Evolutionary conservation across 1,140 invertebrate species (phyloP).

Genomic region (Sitophilus oryzae): DNA sequence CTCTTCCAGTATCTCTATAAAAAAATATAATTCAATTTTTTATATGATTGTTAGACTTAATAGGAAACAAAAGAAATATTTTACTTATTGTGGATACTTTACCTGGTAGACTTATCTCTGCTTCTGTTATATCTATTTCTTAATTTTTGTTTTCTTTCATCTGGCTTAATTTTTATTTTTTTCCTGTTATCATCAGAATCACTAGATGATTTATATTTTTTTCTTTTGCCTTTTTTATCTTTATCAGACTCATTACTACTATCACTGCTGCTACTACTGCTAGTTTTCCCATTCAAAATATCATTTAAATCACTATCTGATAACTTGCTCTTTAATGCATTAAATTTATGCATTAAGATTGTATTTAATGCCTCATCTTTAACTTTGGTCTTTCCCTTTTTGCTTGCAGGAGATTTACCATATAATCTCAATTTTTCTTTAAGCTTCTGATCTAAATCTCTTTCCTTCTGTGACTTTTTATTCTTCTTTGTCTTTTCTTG

Average conservation of each 20-base stretch:
- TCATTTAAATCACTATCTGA: slow-evolving; percentile 49
- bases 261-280: too few species aligned
- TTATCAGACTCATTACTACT: slow-evolving; percentile 34
- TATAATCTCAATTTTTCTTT: slow-evolving; percentile 43
- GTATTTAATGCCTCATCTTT: slow-evolving; percentile 48
- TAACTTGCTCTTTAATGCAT: slow-evolving; percentile 46
- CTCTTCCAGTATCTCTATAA: too few species aligned
- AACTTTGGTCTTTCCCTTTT: slow-evolving; percentile 42
- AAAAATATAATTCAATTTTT: too few species aligned
- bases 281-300: slow-evolving; percentile 46
- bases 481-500: slow-evolving; percentile 51
- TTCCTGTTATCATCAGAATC: slow-evolving; percentile 7
- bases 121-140: slow-evolving; percentile 36
- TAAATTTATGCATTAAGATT: slow-evolving; percentile 51
- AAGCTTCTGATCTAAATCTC: slow-evolving; percentile 42
- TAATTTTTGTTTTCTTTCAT: slow-evolving; percentile 33
- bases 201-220: slow-evolving; percentile 6
- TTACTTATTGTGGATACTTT: too few species aligned
- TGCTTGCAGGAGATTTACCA: not conserved
- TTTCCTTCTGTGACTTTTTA: slow-evolving; percentile 51
- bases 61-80: too few species aligned
- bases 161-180: slow-evolving; percentile 4
- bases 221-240: slow-evolving; percentile 5
- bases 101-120: too few species aligned
- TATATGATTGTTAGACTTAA: too few species aligned